A percentile compares a stretch with the other conserved stretches of the same genome.
Evolutionary conservation across 2,888 invertebrate genomes (phyloP).

Genomic region (Serrognathus titanus): DNA sequence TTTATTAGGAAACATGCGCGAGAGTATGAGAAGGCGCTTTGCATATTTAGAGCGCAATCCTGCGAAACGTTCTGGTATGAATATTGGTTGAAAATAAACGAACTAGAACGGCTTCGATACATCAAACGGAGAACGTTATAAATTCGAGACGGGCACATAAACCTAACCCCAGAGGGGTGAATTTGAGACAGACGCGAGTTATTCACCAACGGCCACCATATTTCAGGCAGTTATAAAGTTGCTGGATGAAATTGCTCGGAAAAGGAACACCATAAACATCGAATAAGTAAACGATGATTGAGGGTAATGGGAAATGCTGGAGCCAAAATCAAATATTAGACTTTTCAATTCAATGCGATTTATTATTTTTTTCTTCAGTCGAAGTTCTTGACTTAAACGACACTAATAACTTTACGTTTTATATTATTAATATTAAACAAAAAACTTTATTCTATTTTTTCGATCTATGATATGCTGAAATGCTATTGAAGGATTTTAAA

Average conservation of each 20-base stretch:
- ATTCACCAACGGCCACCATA: slow-evolving; percentile 34
- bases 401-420: no score
- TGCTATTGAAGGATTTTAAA: no score
- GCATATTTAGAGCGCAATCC: slow-evolving; percentile 6
- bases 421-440: no score
- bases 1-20: slow-evolving; percentile 27
- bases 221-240: slow-evolving; percentile 48
- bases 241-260: slow-evolving; percentile 43
- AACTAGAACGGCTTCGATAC: slow-evolving; percentile 7
- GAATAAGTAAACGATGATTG: slow-evolving; percentile 42
- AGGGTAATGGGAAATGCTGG: slow-evolving; percentile 42
- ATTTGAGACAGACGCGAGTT: slow-evolving; percentile 14
- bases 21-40: slow-evolving; percentile 4
- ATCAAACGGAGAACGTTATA: slow-evolving; percentile 6
- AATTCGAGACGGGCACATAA: slow-evolving; percentile 6
- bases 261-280: slow-evolving; percentile 43
- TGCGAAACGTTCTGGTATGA: slow-evolving; percentile 6
- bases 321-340: slow-evolving; percentile 22
- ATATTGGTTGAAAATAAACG: slow-evolving; percentile 11
- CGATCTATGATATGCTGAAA: no score
- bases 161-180: slow-evolving; percentile 5
- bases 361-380: no score
- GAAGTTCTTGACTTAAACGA: no score
- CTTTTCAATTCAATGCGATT: background rate
- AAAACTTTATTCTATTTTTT: no score